Percentiles rank a stretch among this genome's conserved stretches.
phyloP scores from a whole-genome alignment of 2,888 invertebrate genomes.

The Lepidocyrtinus sp. region DNA sequence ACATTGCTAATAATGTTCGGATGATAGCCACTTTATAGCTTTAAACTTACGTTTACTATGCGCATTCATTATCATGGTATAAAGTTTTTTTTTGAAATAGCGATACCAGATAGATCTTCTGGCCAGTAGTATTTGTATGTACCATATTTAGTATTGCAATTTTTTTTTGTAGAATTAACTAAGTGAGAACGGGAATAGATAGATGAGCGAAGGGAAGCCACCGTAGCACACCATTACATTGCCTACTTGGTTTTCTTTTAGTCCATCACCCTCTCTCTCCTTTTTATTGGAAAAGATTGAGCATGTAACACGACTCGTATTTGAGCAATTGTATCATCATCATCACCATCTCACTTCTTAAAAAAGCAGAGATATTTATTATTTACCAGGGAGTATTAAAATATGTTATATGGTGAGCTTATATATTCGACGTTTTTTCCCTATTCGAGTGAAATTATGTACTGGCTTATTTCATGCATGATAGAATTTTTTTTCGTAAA shows the following conservation, averaged over 20 bases:
- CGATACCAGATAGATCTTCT: background rate
- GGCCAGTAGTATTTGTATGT: background rate
- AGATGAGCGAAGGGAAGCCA: background rate
- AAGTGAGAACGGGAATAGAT: background rate
- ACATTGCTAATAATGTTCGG: background rate
- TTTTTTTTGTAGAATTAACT: background rate
- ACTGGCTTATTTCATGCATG: background rate
- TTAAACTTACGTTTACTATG: background rate
- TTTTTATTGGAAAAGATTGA: background rate
- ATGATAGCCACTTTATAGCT: background rate
- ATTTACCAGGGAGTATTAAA: slow-evolving; percentile 23
- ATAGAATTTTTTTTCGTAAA: background rate
- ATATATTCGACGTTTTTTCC: slow-evolving; percentile 23
- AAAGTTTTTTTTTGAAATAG: background rate
- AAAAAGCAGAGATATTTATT: slow-evolving; percentile 24
- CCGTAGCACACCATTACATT: background rate
- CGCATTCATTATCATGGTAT: background rate
- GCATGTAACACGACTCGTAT: background rate
- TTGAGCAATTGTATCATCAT: background rate
- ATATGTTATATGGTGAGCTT: slow-evolving; percentile 23
- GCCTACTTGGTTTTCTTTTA: background rate
- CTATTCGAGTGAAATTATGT: background rate
- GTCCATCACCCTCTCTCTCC: background rate
- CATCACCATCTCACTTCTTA: background rate
- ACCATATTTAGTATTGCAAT: background rate